Conservation (phyloP, 2,888 invertebrate genomes). For the Eucriotettix oculatus region DNA sequence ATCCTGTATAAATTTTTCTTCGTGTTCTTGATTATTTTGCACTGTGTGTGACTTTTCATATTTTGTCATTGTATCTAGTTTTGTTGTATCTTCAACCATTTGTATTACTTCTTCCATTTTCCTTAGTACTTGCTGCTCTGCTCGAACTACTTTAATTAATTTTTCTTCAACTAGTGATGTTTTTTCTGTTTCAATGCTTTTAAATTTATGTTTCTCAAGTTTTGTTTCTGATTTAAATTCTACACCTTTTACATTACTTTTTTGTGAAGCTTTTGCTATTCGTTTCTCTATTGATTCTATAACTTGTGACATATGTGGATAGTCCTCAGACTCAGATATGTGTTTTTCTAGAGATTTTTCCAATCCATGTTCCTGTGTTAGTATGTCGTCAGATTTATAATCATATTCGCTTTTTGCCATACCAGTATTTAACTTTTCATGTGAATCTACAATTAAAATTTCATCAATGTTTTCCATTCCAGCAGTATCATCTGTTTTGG, state of each 20-base stretch:
- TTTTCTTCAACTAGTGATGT: constrained; percentile 12
- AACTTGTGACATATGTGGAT: constrained; percentile 21
- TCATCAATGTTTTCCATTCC: not conserved
- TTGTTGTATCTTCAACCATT: constrained; percentile 10
- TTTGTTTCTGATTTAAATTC: too few relatives aligned
- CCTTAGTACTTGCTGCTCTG: constrained; percentile 10
- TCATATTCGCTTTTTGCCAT: too few relatives aligned
- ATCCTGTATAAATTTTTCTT: not conserved
- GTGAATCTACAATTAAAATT: too few relatives aligned
- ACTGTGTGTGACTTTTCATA: not conserved
- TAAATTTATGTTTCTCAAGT: too few relatives aligned
- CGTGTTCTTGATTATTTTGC: not conserved
- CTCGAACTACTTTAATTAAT: constrained; percentile 10
- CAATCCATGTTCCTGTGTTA: too few relatives aligned
- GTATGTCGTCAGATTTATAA: too few relatives aligned
- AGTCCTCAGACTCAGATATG: constrained; percentile 11
- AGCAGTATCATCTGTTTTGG: constrained; percentile 14
- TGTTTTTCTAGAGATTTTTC: too few relatives aligned
- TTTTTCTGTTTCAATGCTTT: constrained; percentile 6
- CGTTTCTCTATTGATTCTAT: constrained; percentile 22
- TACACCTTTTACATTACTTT: too few relatives aligned
- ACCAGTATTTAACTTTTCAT: too few relatives aligned
- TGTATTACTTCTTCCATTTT: constrained; percentile 12
- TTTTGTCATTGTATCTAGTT: not conserved
- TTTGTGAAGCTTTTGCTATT: constrained; percentile 13